Base-by-base conservation (phyloP, 1,140 invertebrate species). In the Teleopsis dalmanni region DNA sequence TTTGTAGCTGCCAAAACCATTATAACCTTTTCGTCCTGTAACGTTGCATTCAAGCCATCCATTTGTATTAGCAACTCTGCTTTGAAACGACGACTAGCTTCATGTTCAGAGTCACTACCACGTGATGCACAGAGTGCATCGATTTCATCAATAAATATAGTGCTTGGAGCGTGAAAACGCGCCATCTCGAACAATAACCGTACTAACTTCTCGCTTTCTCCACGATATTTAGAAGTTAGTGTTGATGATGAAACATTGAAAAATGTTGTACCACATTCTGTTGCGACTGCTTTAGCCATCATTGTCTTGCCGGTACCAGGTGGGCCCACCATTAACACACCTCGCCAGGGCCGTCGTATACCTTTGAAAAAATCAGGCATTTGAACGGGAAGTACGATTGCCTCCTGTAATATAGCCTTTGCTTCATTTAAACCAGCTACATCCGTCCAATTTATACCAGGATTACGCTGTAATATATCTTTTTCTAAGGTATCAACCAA, bases 141-240 rank as follows among this genome's bases (percentile, higher is more conserved):
- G 54, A 99, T 98, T 78, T 99, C 97, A 72, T 99, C 97, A 43
- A 99, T 92, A 68, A 99, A 99, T 62, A 99, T 98, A n/a, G 95
- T 99, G 58, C 92, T 95, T 2, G 97, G 97, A 16, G 97, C 93
- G 77, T 99, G 95, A 76, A 97, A 98, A 50, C 95, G 77, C 1
- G 95, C 95, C 94, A 99, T 98, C 81, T 98, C 95, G 74, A 99
- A 99, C 2, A 99, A 77, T 33, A 99, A 76, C 41, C 94, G 78
- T 43, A 99, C 95, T 43, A 99, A 81, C 76, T 99, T 99, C 73
- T 99, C 97, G 5, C 94, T 97, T 73, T 99, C 96, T 3, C 97
- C 97, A 29, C 95, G 78, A 65, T 97, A 99, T 72, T 99, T 99
- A 7, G 95, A 98, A 1, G 94, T 96, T 5, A 99, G 77, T 0